Evolutionary conservation across 2,113 vertebrate genomes (phyloP).

Genomic region (Cairina moschata): DNA sequence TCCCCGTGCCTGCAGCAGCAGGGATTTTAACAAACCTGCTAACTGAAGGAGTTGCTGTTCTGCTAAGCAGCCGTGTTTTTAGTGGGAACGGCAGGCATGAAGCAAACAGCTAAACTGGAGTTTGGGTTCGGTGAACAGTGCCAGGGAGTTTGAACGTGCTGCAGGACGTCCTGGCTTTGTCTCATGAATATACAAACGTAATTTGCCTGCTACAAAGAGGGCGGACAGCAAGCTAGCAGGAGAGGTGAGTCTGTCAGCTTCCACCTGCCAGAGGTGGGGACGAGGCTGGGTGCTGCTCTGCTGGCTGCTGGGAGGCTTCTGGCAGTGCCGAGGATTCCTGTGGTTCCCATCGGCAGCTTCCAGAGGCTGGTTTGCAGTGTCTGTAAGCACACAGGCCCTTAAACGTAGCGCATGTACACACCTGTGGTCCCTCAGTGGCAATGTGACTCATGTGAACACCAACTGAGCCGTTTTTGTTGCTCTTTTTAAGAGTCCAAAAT

Average conservation of each 20-base stretch:
- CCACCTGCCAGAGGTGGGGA: rapidly evolving
- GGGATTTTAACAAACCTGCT: not conserved
- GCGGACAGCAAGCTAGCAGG: not conserved
- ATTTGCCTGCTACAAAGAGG: not conserved
- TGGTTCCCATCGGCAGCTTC: not conserved
- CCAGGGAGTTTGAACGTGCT: not conserved
- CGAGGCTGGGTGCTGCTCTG: rapidly evolving
- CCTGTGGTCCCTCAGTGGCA: rapidly evolving
- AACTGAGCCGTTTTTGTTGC: not conserved
- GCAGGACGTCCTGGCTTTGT: not conserved
- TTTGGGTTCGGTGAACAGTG: not conserved
- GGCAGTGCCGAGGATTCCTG: rapidly evolving
- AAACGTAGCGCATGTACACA: not conserved
- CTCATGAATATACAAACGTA: not conserved
- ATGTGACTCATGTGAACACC: not conserved
- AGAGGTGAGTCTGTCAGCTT: not conserved
- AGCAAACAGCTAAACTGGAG: not conserved
- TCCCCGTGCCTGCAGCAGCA: not conserved
- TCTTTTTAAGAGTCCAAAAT: not conserved
- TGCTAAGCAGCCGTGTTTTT: not conserved
- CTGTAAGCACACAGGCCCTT: not conserved
- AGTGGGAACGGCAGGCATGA: not conserved
- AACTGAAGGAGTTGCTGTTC: not conserved
- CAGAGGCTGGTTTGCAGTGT: rapidly evolving
- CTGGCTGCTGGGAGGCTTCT: not conserved